These are phyloP conservation scores for Deroplatys truncata DNA, from an alignment of 2,888 invertebrate genomes.

Conservation along the genomic window DNA sequence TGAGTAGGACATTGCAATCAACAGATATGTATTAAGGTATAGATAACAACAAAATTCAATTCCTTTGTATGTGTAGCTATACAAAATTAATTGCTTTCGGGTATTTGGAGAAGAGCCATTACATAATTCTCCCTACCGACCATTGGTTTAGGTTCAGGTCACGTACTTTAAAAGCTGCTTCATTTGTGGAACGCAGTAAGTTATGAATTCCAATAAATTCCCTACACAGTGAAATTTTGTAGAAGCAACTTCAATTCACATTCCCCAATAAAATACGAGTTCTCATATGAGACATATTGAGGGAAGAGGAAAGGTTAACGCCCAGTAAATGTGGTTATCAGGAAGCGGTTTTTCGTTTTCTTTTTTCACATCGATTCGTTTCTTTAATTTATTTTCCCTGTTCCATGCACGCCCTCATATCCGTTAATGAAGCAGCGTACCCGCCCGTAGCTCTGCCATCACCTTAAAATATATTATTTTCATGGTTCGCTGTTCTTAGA, in stretches of 20 bases:
- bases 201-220: not conserved
- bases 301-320: not conserved
- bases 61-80: too few species aligned
- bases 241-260: not conserved
- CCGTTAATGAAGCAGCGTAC: not conserved
- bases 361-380: not conserved
- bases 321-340: not conserved
- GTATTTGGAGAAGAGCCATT: not conserved
- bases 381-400: not conserved
- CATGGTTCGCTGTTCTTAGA: not conserved
- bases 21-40: too few species aligned
- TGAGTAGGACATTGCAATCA: too few species aligned
- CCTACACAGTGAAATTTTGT: not conserved
- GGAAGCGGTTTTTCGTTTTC: not conserved
- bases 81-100: not conserved
- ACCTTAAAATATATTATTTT: not conserved
- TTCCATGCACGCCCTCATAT: not conserved
- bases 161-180: not conserved
- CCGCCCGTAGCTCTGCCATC: not conserved
- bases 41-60: too few species aligned
- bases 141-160: not conserved
- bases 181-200: not conserved
- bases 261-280: not conserved
- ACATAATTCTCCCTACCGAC: not conserved
- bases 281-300: not conserved